phyloP scores from a whole-genome alignment of 2,797 vertebrate genomes.

The Siniperca undulata region DNA sequence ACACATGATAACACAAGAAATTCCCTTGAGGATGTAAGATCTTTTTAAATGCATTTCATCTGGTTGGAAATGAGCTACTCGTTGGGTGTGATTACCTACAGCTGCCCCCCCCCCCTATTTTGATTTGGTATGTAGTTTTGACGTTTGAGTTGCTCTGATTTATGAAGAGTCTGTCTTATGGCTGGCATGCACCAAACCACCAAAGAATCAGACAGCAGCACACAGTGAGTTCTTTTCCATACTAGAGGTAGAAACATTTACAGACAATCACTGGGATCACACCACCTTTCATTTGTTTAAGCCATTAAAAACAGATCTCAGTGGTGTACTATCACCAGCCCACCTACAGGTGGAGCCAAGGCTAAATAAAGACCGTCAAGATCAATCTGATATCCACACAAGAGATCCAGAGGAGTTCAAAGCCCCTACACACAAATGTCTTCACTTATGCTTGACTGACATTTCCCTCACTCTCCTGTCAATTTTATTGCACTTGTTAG shows the following conservation, averaged over 20 bases:
- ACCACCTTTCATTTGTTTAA: neutral
- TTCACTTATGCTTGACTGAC: too few relatives aligned
- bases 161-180: neutral
- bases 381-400: too few relatives aligned
- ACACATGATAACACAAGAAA: too few relatives aligned
- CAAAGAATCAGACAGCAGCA: neutral
- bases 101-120: too few relatives aligned
- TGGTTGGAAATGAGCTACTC: too few relatives aligned
- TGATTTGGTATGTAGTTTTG: neutral
- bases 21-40: fast-evolving
- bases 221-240: neutral
- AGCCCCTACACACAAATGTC: neutral
- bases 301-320: neutral
- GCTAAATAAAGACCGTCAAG: neutral
- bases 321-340: neutral
- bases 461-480: too few relatives aligned
- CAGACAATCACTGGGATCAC: neutral
- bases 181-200: neutral
- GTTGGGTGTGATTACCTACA: too few relatives aligned
- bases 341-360: conserved; percentile 25
- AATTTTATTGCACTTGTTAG: too few relatives aligned
- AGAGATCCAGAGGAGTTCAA: neutral
- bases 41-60: too few relatives aligned
- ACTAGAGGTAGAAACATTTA: neutral
- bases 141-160: neutral